phyloP scores from a whole-genome alignment of 2,797 vertebrate genomes.

The Gymnothorax javanicus region DNA sequence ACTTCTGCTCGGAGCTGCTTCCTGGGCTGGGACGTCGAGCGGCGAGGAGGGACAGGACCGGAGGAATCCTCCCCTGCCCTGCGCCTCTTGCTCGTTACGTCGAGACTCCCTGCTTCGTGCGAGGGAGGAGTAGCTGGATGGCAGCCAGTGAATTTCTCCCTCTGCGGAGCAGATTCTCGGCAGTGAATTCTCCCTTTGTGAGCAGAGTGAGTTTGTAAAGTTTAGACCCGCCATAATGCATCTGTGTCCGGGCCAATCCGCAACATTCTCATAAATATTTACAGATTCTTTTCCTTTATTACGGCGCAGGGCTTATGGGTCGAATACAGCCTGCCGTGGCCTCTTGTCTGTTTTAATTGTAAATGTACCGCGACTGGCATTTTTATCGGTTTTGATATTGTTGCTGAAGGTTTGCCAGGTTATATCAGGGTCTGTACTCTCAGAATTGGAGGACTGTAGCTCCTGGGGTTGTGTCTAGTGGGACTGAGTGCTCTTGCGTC shows the following conservation, averaged over 20 bases:
- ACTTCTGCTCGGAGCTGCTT: slow-evolving; percentile 58
- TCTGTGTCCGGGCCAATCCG: neutral
- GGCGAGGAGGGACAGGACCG: neutral
- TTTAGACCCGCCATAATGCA: neutral
- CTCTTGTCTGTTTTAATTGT: neutral
- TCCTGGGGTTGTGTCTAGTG: neutral
- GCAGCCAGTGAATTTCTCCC: slow-evolving; percentile 26
- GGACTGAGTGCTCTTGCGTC: neutral
- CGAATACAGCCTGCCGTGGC: neutral
- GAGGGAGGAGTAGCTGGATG: slow-evolving; percentile 18
- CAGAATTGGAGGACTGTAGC: neutral
- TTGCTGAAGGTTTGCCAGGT: neutral
- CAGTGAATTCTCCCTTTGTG: slow-evolving; percentile 31
- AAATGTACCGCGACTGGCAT: neutral
- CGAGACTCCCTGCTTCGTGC: neutral
- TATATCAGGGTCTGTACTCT: neutral
- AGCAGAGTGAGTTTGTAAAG: neutral
- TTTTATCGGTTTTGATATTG: neutral
- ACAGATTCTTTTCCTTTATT: neutral
- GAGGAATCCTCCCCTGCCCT: neutral
- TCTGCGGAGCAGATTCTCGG: slow-evolving; percentile 12
- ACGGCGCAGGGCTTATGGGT: neutral
- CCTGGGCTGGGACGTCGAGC: slow-evolving; percentile 38
- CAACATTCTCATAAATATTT: neutral
- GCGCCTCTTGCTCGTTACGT: neutral